Evolutionary conservation across 2,797 vertebrate species (phyloP).

Genomic region (Onychomys leucogaster): DNA sequence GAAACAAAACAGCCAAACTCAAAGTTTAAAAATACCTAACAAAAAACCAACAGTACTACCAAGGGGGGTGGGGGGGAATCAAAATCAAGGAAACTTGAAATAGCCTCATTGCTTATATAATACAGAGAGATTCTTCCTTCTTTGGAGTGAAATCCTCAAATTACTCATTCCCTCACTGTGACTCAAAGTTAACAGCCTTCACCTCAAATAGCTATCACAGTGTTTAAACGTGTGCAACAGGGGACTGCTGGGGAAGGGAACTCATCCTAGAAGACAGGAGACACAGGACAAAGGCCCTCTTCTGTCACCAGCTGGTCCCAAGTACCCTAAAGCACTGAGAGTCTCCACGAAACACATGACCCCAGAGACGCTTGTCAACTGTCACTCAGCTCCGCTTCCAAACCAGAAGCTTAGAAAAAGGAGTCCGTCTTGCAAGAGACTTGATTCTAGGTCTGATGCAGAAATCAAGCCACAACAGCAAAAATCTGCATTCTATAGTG

Average conservation of each 20-base stretch:
- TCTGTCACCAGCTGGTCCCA: neutral
- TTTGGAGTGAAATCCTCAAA: slow-evolving; percentile 61
- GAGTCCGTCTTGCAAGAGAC: neutral
- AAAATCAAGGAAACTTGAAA: slow-evolving; percentile 6
- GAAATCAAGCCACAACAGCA: neutral
- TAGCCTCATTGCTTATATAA: slow-evolving; percentile 43
- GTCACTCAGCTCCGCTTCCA: neutral
- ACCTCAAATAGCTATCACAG: neutral
- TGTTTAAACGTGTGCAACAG: neutral
- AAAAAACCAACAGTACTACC: neutral
- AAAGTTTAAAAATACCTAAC: slow-evolving; percentile 64
- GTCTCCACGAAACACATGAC: neutral
- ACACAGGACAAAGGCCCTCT: neutral
- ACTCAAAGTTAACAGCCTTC: slow-evolving; percentile 53
- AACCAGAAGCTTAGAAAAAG: slow-evolving; percentile 24
- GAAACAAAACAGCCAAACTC: slow-evolving; percentile 44
- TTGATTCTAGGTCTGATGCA: neutral
- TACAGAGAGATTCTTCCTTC: neutral
- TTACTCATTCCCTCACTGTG: slow-evolving; percentile 53
- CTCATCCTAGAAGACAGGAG: neutral
- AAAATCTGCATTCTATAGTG: neutral
- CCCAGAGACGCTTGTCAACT: neutral
- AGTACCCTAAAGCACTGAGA: neutral
- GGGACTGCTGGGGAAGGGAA: neutral
- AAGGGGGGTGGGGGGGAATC: neutral